phyloP scores from a whole-genome alignment of 2,888 invertebrate genomes.

The Protonemura montana region DNA sequence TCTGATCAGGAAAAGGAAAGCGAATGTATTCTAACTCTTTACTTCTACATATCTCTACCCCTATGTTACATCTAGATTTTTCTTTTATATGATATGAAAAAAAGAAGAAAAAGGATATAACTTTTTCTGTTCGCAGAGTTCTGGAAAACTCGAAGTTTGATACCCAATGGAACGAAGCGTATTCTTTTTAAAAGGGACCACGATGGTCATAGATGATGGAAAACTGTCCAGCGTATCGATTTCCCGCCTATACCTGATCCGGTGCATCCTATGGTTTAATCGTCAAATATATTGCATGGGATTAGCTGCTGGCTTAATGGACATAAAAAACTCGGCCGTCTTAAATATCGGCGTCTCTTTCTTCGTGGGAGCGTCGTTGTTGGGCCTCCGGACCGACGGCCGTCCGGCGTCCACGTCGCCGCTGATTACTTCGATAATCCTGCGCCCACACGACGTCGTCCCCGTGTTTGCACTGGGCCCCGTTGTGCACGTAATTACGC shows the following conservation, averaged over 20 bases:
- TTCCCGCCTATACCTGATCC: background rate
- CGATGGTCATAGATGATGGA: conserved; percentile 36
- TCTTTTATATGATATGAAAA: conserved; percentile 29
- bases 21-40: conserved; percentile 42
- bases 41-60: conserved; percentile 37
- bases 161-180: conserved; percentile 39
- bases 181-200: conserved; percentile 33
- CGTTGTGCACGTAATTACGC: conserved; percentile 41
- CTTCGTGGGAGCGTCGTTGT: background rate
- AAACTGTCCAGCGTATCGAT: conserved; percentile 28
- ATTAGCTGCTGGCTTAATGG: background rate
- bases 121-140: conserved; percentile 32
- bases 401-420: background rate
- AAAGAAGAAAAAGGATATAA: conserved; percentile 29
- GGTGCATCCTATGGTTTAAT: background rate
- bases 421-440: conserved; percentile 20
- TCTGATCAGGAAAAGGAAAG: conserved; percentile 7
- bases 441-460: background rate
- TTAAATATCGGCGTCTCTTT: background rate
- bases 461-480: conserved; percentile 41
- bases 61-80: conserved; percentile 27
- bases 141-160: conserved; percentile 32
- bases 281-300: background rate
- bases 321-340: background rate
- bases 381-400: background rate